These are phyloP conservation scores for Melanocharis versteri DNA, from an alignment of 2,113 vertebrate genomes.

Conservation along the genomic window DNA sequence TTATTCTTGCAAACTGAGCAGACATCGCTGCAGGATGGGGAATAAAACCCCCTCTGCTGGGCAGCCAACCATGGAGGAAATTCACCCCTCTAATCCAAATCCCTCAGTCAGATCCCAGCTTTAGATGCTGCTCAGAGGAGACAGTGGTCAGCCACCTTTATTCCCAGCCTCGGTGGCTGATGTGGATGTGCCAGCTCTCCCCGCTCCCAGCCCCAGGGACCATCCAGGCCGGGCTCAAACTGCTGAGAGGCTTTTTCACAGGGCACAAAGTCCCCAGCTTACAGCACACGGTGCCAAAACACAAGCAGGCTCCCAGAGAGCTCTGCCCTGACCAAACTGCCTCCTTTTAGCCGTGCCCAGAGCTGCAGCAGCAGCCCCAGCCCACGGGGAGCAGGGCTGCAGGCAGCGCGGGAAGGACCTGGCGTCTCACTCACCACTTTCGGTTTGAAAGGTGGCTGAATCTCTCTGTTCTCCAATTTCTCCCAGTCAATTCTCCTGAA, in stretches of 20 bases:
- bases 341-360: neutral
- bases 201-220: neutral
- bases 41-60: neutral
- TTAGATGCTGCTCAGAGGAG: neutral
- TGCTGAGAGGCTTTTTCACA: fast-evolving
- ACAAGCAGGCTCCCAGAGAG: neutral
- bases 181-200: neutral
- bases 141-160: neutral
- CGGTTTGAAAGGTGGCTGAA: slow-evolving; percentile 96
- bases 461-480: slow-evolving; percentile 88
- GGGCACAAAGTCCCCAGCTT: neutral
- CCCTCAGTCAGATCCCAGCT: neutral
- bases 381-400: neutral
- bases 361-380: neutral
- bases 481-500: slow-evolving; percentile 99
- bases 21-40: neutral
- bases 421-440: slow-evolving; percentile 89
- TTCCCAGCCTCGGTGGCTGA: neutral
- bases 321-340: neutral
- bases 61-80: neutral
- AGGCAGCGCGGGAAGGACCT: neutral
- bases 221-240: neutral
- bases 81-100: neutral
- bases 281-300: neutral
- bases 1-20: neutral